Base-by-base conservation (phyloP, 1,140 invertebrate genomes). In the Neomicropteryx cornuta region DNA sequence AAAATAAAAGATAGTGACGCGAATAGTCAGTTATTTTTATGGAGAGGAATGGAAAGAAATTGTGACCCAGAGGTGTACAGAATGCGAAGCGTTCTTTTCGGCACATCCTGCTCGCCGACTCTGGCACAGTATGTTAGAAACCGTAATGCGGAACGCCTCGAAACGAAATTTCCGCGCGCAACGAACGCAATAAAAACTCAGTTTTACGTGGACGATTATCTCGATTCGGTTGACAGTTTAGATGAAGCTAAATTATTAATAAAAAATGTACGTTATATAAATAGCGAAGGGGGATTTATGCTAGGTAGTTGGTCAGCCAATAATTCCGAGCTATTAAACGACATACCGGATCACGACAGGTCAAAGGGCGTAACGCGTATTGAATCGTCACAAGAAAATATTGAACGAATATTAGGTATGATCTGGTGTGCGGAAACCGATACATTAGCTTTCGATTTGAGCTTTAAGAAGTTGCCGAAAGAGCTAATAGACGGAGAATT, bases 71-170 rank as follows among this genome's bases (percentile, higher is more conserved):
- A 18, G 17, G 18, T 5, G 6, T 35, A 21, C 33, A 8, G 6
- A 11, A 10, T 35, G 19, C 6, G 5, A 6, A 18, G 14, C 3
- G 33, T 45, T 29, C 38, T 19, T 4, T 45, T 45, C 32, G 44
- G 44, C 21, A 36, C 40, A 4, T 35, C 11, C 10, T 43, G 44
- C 19, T 44, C 44, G 11, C 41, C 44, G n/a, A n/a, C 17, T 16
- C 28, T 14, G 8, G 43, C 44, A 11, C 44, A 45, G 22, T 44
- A 27, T 24, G 32, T 45, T 8, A 45, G 38, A 34, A 44, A 45
- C 24, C 32, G 6, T 13, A 22, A 11, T n/a, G 36, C 36, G 1
- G 1, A 21, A 5, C 16, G n/a, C 10, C 5, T 8, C 28, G 24
- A 5, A 11, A 17, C 33, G n/a, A 16, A 32, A 34, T 10, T 4